phyloP scores from a whole-genome alignment of 2,113 vertebrate species.

The Diphyllodes magnificus region DNA sequence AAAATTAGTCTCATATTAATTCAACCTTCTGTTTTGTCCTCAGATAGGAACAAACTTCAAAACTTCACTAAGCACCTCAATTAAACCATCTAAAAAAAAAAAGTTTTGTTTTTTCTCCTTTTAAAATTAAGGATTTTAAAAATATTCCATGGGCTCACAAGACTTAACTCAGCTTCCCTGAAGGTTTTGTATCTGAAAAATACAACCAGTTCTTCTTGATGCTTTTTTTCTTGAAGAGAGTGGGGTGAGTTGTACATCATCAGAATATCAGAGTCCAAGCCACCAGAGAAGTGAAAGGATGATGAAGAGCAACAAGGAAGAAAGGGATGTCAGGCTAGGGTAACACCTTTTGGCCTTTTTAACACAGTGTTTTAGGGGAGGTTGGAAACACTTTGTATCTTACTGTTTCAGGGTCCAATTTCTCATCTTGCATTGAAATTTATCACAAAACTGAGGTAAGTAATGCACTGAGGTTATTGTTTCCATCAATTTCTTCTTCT shows the following conservation, averaged over 20 bases:
- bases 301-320: fast-evolving
- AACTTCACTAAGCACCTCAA: not conserved
- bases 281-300: not conserved
- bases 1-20: not conserved
- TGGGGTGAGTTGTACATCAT: not conserved
- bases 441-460: not conserved
- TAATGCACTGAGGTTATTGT: not conserved
- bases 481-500: not conserved
- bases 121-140: not conserved
- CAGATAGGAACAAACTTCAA: not conserved
- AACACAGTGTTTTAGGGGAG: not conserved
- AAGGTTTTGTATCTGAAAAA: not conserved
- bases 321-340: not conserved
- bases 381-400: not conserved
- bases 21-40: not conserved
- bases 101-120: not conserved
- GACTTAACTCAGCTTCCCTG: not conserved
- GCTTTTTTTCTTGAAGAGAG: not conserved
- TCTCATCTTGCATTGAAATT: not conserved
- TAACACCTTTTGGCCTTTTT: not conserved
- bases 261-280: not conserved
- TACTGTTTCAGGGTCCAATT: not conserved
- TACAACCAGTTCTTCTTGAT: not conserved
- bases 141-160: not conserved
- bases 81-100: not conserved